Evolutionary conservation across 2,888 invertebrate species (phyloP), one percentile per base, ranked within the genome.

Genomic region (Plutella xylostella): DNA sequence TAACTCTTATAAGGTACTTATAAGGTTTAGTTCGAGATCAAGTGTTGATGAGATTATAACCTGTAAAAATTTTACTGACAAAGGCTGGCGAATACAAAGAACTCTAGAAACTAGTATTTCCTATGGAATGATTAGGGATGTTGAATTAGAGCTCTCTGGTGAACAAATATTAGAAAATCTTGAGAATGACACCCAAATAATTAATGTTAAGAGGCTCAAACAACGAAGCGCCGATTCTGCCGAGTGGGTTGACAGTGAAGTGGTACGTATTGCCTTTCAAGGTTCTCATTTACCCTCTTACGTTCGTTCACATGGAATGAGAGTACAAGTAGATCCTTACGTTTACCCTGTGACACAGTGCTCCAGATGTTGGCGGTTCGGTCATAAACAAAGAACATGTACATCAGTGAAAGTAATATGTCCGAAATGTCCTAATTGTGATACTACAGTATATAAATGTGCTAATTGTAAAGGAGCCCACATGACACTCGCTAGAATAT

Each of bases 321-420:
- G 20, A 11, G 6, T 17, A 2, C 37, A 37, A 7, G 45, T 45
- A 6, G 37, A 42, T 9, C 34, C 28, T 0, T 55, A 52, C 30
- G 43, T 47, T 4, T 53, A 52, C 17, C 52, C 53, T 0, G 54
- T 55, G 1, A 52, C 54, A 0, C 54, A 55, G 33, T 56, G 52
- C 28, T 52, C 52, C 4, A 25, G 40, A 3, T 55, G n/a, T n/a
- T n/a, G n/a, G n/a, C n/a, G n/a, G n/a, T n/a, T n/a, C n/a, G 53
- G 53, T 0, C 52, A 57, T 18, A 31, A 42, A 4, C 42, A 15
- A 14, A 49, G 28, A 39, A 30, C 15, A 5, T 48, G 48, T 20
- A 42, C 44, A 9, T 14, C 12, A 11, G 46, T 43, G 4, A 46
- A 48, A 17, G 41, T 42, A 2, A 40, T 18, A 12, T 48, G 51